Evolutionary conservation across 2,113 vertebrate genomes (phyloP).

Genomic region (Pao palembangensis): DNA sequence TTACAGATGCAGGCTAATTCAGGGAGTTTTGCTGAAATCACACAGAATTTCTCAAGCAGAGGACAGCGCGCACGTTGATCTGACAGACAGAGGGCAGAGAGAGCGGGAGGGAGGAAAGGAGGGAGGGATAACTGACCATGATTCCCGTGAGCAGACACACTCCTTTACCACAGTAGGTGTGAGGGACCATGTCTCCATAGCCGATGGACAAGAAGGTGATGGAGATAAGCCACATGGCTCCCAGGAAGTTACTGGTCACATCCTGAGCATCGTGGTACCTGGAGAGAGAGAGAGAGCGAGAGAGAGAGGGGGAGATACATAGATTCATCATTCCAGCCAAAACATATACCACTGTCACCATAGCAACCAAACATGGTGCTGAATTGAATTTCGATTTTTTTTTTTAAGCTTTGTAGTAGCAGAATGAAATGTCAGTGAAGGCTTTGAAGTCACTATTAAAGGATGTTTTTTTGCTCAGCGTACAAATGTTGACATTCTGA

Average conservation of each 20-base stretch:
- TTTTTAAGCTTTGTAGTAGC: neutral
- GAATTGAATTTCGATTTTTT: conserved; percentile 28
- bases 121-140: conserved; percentile 83
- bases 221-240: conserved; percentile 99
- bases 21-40: conserved; percentile 54
- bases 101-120: neutral
- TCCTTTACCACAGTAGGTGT: conserved; percentile 98
- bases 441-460: neutral
- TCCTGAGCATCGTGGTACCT: conserved; percentile 98
- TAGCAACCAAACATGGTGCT: conserved; percentile 40
- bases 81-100: too few species aligned
- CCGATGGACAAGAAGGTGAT: conserved; percentile 99
- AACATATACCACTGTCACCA: conserved; percentile 40
- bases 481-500: neutral
- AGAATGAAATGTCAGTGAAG: too few species aligned
- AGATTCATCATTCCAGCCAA: conserved; percentile 7
- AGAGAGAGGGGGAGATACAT: neutral
- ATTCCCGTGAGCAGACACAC: conserved; percentile 98
- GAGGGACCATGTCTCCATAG: conserved; percentile 97
- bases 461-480: neutral
- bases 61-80: conserved; percentile 28
- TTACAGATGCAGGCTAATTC: conserved; percentile 61
- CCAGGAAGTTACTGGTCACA: conserved; percentile 97
- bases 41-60: conserved; percentile 43
- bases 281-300: conserved; percentile 4